A percentile compares a stretch with the other conserved stretches of the same genome.
These are phyloP conservation scores for Tiphia femorata DNA, from an alignment of 2,888 invertebrate genomes.

Conservation along the genomic window DNA sequence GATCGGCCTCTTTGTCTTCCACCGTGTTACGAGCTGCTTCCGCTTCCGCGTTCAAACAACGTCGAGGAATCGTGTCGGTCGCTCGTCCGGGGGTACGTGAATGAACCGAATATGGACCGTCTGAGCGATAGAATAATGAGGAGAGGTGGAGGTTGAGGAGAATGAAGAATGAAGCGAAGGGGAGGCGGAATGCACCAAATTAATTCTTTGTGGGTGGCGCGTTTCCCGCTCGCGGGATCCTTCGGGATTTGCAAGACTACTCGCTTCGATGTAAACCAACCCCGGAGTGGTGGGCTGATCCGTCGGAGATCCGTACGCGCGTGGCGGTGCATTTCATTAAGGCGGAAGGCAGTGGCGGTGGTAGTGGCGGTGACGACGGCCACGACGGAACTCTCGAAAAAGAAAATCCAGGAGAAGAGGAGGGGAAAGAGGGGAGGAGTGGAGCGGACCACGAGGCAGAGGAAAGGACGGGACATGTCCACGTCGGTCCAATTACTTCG, in stretches of 20 bases:
- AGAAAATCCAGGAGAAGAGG: conserved; percentile 22
- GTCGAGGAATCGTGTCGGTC: too few relatives aligned
- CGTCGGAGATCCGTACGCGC: conserved; percentile 43
- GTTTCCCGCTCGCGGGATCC: conserved; percentile 34
- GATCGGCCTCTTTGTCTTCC: too few relatives aligned
- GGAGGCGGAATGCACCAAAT: conserved; percentile 14
- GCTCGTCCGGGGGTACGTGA: too few relatives aligned
- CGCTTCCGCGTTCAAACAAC: too few relatives aligned
- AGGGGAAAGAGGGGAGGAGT: background rate
- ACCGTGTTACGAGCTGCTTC: too few relatives aligned
- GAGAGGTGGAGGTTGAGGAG: too few relatives aligned
- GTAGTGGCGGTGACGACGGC: background rate
- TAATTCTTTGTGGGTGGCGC: conserved; percentile 50
- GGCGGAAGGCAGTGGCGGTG: conserved; percentile 19
- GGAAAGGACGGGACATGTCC: conserved; percentile 26
- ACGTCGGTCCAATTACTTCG: conserved; percentile 41
- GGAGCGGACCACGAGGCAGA: background rate
- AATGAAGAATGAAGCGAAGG: too few relatives aligned
- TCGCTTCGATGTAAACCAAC: conserved; percentile 28
- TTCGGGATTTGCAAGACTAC: conserved; percentile 50
- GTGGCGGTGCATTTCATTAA: conserved; percentile 59
- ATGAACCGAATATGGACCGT: too few relatives aligned
- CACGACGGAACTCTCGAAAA: conserved; percentile 27
- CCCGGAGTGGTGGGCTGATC: conserved; percentile 35
- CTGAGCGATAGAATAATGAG: too few relatives aligned